Conservation (phyloP, 2,888 invertebrate genomes). For the Bombylius discolor region DNA sequence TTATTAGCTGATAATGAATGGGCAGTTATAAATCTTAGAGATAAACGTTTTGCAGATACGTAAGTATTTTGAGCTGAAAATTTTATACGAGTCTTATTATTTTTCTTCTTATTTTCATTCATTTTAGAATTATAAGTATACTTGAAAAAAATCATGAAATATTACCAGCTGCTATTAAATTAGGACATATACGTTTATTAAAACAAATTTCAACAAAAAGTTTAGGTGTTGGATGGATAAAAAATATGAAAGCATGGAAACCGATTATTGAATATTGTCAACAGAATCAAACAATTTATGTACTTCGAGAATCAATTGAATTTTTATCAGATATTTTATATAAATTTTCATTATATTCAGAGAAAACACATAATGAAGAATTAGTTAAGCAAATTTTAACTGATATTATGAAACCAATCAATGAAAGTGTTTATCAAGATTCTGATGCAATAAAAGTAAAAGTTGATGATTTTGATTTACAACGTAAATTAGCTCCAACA, state of each 20-base stretch:
- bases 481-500: slow-evolving; percentile 43
- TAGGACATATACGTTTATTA: slow-evolving; percentile 53
- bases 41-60: slow-evolving; percentile 29
- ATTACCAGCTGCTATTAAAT: slow-evolving; percentile 46
- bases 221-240: slow-evolving; percentile 52
- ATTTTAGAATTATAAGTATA: slow-evolving; percentile 18
- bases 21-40: slow-evolving; percentile 44
- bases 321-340: slow-evolving; percentile 48
- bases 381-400: slow-evolving; percentile 44
- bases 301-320: slow-evolving; percentile 51
- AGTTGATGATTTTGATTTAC: slow-evolving; percentile 39
- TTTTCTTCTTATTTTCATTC: slow-evolving; percentile 1
- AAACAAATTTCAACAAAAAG: slow-evolving; percentile 46
- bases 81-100: not conserved
- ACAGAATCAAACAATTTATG: slow-evolving; percentile 56
- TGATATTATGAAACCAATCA: slow-evolving; percentile 45
- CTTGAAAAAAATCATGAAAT: not conserved
- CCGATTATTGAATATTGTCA: slow-evolving; percentile 49
- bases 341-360: slow-evolving; percentile 33
- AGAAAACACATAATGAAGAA: slow-evolving; percentile 36
- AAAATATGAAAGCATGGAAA: slow-evolving; percentile 49
- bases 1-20: slow-evolving; percentile 45
- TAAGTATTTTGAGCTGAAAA: slow-evolving; percentile 11
- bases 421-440: slow-evolving; percentile 40
- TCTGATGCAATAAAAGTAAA: slow-evolving; percentile 26